These are phyloP conservation scores for Heptranchias perlo DNA, from an alignment of 2,113 vertebrate genomes.

Conservation along the genomic window DNA sequence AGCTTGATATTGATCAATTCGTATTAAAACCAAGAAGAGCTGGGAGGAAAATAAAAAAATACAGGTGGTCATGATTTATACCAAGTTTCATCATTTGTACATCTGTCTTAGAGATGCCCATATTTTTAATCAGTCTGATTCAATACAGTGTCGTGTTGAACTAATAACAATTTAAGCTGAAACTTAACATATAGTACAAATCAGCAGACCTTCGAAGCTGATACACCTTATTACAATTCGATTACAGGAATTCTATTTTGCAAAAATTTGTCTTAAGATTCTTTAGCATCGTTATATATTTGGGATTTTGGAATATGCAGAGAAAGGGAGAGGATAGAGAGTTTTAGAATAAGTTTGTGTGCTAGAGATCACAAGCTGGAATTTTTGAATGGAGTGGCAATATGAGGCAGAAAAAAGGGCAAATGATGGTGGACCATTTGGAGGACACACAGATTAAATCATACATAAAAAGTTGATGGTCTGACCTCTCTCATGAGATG, in stretches of 20 bases:
- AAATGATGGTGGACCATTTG: not conserved
- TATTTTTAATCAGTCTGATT: not conserved
- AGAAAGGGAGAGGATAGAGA: not conserved
- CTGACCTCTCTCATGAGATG: not conserved
- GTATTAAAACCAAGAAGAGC: not conserved
- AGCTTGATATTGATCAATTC: not conserved
- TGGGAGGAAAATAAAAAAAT: not conserved
- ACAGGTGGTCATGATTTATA: not conserved
- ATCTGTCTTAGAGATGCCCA: not conserved
- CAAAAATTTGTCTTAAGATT: not conserved
- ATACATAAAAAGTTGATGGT: not conserved
- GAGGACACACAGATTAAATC: not conserved
- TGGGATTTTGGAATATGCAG: not conserved
- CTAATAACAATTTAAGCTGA: not conserved
- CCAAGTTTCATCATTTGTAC: not conserved
- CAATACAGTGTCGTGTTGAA: not conserved
- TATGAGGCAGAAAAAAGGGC: not conserved
- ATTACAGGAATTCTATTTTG: not conserved
- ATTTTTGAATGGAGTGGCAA: not conserved
- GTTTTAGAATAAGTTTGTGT: not conserved
- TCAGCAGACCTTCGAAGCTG: not conserved
- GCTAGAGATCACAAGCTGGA: not conserved
- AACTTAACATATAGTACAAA: not conserved
- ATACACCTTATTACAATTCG: not conserved
- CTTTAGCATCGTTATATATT: not conserved